A percentile compares a stretch with the other conserved stretches of the same genome.
Conservation (phyloP, 2,797 vertebrate genomes). For the Brotula barbata region DNA sequence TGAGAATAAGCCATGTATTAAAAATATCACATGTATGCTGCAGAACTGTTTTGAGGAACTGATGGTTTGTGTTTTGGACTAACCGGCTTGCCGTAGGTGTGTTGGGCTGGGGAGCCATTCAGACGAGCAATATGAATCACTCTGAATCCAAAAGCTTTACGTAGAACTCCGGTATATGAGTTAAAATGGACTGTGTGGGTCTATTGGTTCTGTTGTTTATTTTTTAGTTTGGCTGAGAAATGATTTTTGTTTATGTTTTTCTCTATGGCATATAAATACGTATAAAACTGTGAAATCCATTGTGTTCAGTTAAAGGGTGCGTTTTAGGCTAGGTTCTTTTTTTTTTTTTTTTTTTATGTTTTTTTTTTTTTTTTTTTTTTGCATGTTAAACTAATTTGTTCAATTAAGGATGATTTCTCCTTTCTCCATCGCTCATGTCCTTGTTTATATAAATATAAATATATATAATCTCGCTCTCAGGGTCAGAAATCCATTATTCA, state of each 20-base stretch:
- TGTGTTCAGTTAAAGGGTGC: constrained; percentile 94
- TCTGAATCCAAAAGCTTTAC: constrained; percentile 92
- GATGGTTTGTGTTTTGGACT: constrained; percentile 58
- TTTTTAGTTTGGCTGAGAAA: constrained; percentile 82
- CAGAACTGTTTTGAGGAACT: constrained; percentile 72
- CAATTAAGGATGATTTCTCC: constrained; percentile 78
- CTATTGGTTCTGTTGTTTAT: constrained; percentile 77
- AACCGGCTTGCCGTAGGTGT: constrained; percentile 58
- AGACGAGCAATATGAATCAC: constrained; percentile 88
- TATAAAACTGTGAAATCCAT: constrained; percentile 96
- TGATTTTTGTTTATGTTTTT: constrained; percentile 65
- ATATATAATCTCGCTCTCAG: constrained; percentile 87
- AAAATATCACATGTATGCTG: constrained; percentile 78
- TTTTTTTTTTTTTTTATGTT: too few species aligned
- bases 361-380: constrained; percentile 75
- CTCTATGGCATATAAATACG: constrained; percentile 61
- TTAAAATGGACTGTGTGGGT: constrained; percentile 76
- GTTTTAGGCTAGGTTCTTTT: constrained; percentile 85
- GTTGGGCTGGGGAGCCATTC: constrained; percentile 61
- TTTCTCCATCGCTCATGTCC: constrained; percentile 61
- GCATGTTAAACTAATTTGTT: constrained; percentile 94
- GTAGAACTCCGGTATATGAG: constrained; percentile 82
- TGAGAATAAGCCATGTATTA: constrained; percentile 89
- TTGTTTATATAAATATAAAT: constrained; percentile 32
- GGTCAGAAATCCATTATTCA: constrained; percentile 81